Evolutionary conservation across 2,888 invertebrate genomes (phyloP), one percentile per base, ranked within the genome.

Genomic region (Cryptosula pallasiana): DNA sequence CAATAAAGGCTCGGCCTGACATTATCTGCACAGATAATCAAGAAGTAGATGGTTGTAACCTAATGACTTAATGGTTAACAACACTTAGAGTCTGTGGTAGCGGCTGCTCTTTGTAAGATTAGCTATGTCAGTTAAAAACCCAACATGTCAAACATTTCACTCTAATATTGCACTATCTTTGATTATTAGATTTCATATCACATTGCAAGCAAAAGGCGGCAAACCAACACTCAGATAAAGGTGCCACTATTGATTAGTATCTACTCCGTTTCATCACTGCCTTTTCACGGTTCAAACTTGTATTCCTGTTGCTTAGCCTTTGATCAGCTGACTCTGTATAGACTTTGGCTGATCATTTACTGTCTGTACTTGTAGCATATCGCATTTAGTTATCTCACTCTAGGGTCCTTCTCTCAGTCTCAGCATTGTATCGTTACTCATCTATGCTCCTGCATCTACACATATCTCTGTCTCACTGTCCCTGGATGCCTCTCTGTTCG

Each of bases 221-320:
- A 63, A 63, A 63, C 63, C 63, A 63, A 63, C 32, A 63, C 63
- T 63, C 32, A 63, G 63, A 63, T 63, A 63, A 63, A 63, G 63
- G 63, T 63, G 63, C 63, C 63, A 63, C 63, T n/a, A 63, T 2
- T 63, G 63, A 63, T 63, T 63, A 63, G 9, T 34, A 63, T 63
- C 63, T 63, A 9, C 34, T 25, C 63, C 32, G 32, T 63, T 63
- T 63, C 63, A 32, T 63, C 32, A 25, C 45, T 45, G 20, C 9
- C 29, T 63, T 63, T 63, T 63, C 63, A 63, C 27, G 34, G 63
- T 63, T 29, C 29, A 63, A 32, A 63, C n/a, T 32, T 5, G 3
- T 63, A 63, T 63, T 32, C 5, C 9, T 63, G 29, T 2, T 32
- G 25, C 32, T 5, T 45, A 20, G 45, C 45, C 45, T 45, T 45